These are phyloP conservation scores for Dasypogon diadema DNA, from an alignment of 2,888 invertebrate genomes.

Conservation along the genomic window DNA sequence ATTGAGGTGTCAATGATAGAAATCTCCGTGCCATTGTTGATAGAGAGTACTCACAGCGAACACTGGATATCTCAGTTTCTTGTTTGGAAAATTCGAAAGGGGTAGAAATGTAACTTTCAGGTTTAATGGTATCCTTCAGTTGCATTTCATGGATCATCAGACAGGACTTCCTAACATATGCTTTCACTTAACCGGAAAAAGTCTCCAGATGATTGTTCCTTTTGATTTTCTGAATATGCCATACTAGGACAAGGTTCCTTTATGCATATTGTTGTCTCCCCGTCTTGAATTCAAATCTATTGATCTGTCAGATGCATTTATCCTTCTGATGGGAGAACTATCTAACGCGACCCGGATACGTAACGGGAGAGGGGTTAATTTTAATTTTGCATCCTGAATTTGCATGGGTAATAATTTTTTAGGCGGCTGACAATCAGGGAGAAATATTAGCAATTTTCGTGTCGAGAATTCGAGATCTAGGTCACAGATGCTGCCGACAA, in stretches of 20 bases:
- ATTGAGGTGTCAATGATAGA: slow-evolving; percentile 53
- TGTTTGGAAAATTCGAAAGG: not conserved
- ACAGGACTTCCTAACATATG: not conserved
- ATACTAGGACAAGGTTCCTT: not conserved
- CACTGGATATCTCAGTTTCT: not conserved
- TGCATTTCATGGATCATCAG: slow-evolving; percentile 39
- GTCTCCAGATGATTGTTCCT: slow-evolving; percentile 31
- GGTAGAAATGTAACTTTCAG: not conserved
- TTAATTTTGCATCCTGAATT: slow-evolving; percentile 49
- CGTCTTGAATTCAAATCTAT: not conserved
- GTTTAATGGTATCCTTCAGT: slow-evolving; percentile 12
- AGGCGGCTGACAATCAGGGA: slow-evolving; percentile 22
- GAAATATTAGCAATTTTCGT: slow-evolving; percentile 38
- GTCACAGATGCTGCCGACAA: slow-evolving; percentile 46
- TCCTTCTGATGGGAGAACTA: not conserved
- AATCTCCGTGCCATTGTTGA: slow-evolving; percentile 35
- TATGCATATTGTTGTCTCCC: not conserved
- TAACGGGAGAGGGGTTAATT: slow-evolving; percentile 51
- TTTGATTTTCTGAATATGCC: slow-evolving; percentile 1
- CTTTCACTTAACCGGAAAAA: not conserved
- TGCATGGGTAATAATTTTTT: slow-evolving; percentile 57
- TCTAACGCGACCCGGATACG: not conserved
- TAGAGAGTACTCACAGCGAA: not conserved
- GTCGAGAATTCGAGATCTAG: slow-evolving; percentile 21
- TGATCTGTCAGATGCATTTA: slow-evolving; percentile 29